Evolutionary conservation across 1,140 invertebrate species (phyloP).

Genomic region (Rhizoglyphus robini): DNA sequence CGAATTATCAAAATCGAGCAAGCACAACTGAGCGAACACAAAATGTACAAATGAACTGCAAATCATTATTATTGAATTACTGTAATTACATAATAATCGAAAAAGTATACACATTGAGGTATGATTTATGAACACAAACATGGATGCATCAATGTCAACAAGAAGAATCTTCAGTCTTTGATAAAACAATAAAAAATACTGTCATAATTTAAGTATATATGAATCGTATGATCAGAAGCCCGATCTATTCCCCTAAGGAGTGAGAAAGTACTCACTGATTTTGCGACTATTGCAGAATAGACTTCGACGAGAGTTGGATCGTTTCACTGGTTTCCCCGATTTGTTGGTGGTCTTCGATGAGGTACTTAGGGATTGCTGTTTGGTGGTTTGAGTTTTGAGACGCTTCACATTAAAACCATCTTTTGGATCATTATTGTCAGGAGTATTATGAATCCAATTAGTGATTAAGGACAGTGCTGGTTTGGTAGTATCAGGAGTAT

Average conservation of each 20-base stretch:
- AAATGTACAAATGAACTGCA: too few species aligned
- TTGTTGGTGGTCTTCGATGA: neutral
- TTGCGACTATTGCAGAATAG: constrained; percentile 9
- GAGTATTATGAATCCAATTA: neutral
- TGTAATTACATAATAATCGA: too few species aligned
- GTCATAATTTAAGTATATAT: too few species aligned
- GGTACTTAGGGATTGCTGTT: neutral
- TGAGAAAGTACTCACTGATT: constrained; percentile 1
- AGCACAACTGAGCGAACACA: too few species aligned
- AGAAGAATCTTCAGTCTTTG: too few species aligned
- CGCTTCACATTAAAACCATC: neutral
- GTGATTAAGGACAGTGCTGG: neutral
- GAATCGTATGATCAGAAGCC: too few species aligned
- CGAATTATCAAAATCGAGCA: too few species aligned
- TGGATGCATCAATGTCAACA: too few species aligned
- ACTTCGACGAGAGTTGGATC: neutral
- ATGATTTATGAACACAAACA: too few species aligned
- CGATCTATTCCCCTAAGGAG: neutral
- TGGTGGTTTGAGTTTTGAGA: neutral
- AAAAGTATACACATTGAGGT: too few species aligned
- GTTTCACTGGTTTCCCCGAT: neutral
- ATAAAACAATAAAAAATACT: too few species aligned
- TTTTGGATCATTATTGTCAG: neutral
- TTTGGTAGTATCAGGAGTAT: neutral
- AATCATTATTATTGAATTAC: too few species aligned